Evolutionary conservation across 2,797 vertebrate genomes (phyloP), one percentile per base, ranked within the genome.

Genomic region (Otolemur crassicaudatus): DNA sequence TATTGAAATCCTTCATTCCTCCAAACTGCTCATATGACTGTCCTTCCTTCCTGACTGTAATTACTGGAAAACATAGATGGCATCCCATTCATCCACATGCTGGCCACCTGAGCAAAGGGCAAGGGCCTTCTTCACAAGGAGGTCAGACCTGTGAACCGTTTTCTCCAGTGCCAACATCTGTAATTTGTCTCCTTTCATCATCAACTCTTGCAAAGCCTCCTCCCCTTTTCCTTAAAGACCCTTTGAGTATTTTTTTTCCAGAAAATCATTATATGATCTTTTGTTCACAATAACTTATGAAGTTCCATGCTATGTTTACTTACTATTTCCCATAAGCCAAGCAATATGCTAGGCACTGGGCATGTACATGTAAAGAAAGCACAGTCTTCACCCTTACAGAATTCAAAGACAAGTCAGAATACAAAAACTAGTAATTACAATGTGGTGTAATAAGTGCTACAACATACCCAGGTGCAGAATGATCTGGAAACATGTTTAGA

Each of bases 351-450:
- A 79, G 31, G 27, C 27, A 72, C 13, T 37, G 25, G 1, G 20
- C n/a, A 7, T 31, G 12, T 49, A 87, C 34, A 37, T 8, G 69
- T 65, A 27, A 83, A 84, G 23, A 87, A 67, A 22, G 14, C 9
- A 87, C 1, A 69, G 25, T 53, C 12, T 90, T 69, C 34, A 1
- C 5, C 22, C n/a, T 77, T 27, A 70, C 94, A 80, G 14, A 87
- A 84, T 87, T 88, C 37, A 34, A 94, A 90, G 60, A 63, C 72
- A 19, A 94, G 17, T 67, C 53, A 84, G 46, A 77, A 85, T 70
- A 40, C 17, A 73, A 80, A 80, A 88, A 72, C 29, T 58, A 63
- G 17, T 89, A 65, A 87, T 4, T 77, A 40, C 19, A 89, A 63
- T 25, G 13, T 23, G 69, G 17, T 60, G 8, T 37, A 94, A 0